A percentile compares a stretch with the other conserved stretches of the same genome.
These are phyloP conservation scores for Bovichtus diacanthus DNA, from an alignment of 2,797 vertebrate genomes.

Conservation along the genomic window DNA sequence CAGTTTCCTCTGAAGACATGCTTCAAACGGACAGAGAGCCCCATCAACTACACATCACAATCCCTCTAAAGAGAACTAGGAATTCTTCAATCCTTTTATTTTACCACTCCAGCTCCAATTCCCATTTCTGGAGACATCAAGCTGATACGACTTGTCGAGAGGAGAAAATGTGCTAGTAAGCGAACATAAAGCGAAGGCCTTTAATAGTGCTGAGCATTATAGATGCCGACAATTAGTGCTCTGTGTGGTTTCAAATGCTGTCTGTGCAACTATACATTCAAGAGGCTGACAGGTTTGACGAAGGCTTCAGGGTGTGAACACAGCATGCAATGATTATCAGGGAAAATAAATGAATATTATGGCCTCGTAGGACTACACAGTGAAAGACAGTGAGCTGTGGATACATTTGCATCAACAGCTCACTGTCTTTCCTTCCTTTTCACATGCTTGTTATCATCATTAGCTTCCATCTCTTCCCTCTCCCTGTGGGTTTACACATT, in stretches of 20 bases:
- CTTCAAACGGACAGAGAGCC: conserved; percentile 56
- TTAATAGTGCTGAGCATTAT: conserved; percentile 33
- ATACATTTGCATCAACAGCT: conserved; percentile 59
- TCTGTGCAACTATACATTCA: background rate
- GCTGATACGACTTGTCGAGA: conserved; percentile 16
- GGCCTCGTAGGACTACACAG: conserved; percentile 26
- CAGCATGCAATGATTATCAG: conserved; percentile 50
- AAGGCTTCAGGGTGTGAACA: conserved; percentile 34
- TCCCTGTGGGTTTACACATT: background rate
- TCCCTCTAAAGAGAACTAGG: conserved; percentile 55
- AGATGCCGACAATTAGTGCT: conserved; percentile 18
- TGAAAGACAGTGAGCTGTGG: no score
- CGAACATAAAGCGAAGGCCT: conserved; percentile 33
- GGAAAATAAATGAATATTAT: conserved; percentile 31
- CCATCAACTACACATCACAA: conserved; percentile 46
- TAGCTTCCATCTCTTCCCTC: conserved; percentile 4
- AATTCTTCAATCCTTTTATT: conserved; percentile 36
- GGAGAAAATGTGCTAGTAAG: conserved; percentile 31
- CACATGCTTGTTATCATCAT: conserved; percentile 37
- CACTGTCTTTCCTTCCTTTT: conserved; percentile 42
- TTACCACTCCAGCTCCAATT: conserved; percentile 9
- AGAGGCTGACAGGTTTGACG: background rate
- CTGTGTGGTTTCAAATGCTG: conserved; percentile 21
- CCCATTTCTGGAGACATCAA: conserved; percentile 28
- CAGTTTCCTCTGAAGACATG: conserved; percentile 36